phyloP scores from a whole-genome alignment of 2,113 vertebrate species.

The Proterorhinus semilunaris region DNA sequence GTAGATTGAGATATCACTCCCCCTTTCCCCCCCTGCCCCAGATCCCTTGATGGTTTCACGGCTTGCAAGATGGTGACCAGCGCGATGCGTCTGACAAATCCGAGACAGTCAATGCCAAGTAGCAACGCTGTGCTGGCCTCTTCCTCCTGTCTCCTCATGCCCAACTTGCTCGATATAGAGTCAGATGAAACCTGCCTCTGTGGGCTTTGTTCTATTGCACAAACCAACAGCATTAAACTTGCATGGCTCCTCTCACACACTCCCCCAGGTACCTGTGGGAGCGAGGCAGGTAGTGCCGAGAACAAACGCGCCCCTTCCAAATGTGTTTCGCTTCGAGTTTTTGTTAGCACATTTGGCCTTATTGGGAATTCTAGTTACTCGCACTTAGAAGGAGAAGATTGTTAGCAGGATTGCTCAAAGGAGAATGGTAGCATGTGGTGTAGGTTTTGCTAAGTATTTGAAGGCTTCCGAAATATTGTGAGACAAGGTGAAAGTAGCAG shows the following conservation, averaged over 20 bases:
- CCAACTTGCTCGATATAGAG: constrained; percentile 33
- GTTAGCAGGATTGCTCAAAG: background rate
- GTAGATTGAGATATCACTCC: constrained; percentile 36
- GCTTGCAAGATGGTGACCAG: constrained; percentile 49
- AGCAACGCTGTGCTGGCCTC: background rate
- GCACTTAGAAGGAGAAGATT: background rate
- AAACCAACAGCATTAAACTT: constrained; percentile 60
- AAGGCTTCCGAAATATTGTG: background rate
- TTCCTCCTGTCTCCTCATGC: constrained; percentile 35
- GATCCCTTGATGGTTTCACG: constrained; percentile 67
- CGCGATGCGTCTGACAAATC: constrained; percentile 55
- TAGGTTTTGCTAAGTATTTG: background rate
- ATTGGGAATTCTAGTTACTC: constrained; percentile 1
- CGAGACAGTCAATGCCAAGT: constrained; percentile 31
- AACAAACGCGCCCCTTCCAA: constrained; percentile 21
- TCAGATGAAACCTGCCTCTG: constrained; percentile 53
- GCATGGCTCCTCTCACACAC: constrained; percentile 41
- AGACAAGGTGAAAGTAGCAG: background rate
- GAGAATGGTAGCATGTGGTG: background rate
- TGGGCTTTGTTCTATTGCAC: constrained; percentile 54
- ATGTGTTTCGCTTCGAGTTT: constrained; percentile 23
- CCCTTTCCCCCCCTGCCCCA: background rate
- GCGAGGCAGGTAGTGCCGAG: constrained; percentile 1
- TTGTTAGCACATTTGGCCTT: constrained; percentile 3
- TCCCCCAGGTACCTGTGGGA: constrained; percentile 55